Percentiles rank a stretch among this genome's conserved stretches.
Conservation (phyloP, 2,113 vertebrate species). For the Heterotis niloticus region DNA sequence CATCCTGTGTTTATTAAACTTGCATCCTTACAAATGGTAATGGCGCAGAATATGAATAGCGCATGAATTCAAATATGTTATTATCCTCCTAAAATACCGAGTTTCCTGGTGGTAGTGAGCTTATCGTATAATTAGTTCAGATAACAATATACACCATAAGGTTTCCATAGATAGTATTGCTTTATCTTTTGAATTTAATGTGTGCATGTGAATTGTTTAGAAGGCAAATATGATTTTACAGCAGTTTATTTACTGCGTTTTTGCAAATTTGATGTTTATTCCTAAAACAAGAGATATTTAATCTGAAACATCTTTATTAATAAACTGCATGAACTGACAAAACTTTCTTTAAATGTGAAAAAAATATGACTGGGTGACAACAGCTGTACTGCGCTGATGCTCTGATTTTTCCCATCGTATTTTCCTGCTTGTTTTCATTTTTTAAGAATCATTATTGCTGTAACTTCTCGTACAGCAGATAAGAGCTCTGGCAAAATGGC, state of each 20-base stretch:
- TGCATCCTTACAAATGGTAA: conserved; percentile 42
- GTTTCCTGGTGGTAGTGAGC: conserved; percentile 35
- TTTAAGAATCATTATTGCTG: too few relatives aligned
- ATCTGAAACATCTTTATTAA: too few relatives aligned
- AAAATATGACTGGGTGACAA: too few relatives aligned
- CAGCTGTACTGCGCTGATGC: too few relatives aligned
- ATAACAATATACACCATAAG: conserved; percentile 37
- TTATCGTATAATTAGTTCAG: conserved; percentile 47
- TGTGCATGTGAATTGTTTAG: background rate
- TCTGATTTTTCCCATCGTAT: too few relatives aligned
- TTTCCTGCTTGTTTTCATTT: too few relatives aligned
- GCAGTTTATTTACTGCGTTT: background rate
- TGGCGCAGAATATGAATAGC: conserved; percentile 33
- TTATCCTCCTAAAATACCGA: conserved; percentile 38
- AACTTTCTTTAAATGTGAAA: too few relatives aligned
- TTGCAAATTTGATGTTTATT: background rate
- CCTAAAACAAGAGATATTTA: too few relatives aligned
- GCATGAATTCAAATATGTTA: conserved; percentile 35
- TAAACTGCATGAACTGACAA: too few relatives aligned
- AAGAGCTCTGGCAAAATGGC: too few relatives aligned
- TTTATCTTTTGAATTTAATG: conserved; percentile 27
- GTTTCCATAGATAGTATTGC: conserved; percentile 29
- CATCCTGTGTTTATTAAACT: conserved; percentile 38
- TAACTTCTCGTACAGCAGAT: too few relatives aligned
- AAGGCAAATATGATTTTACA: conserved; percentile 32